These are phyloP conservation scores for Ceriagrion tenellum DNA, from an alignment of 2,888 invertebrate genomes.

Conservation along the genomic window DNA sequence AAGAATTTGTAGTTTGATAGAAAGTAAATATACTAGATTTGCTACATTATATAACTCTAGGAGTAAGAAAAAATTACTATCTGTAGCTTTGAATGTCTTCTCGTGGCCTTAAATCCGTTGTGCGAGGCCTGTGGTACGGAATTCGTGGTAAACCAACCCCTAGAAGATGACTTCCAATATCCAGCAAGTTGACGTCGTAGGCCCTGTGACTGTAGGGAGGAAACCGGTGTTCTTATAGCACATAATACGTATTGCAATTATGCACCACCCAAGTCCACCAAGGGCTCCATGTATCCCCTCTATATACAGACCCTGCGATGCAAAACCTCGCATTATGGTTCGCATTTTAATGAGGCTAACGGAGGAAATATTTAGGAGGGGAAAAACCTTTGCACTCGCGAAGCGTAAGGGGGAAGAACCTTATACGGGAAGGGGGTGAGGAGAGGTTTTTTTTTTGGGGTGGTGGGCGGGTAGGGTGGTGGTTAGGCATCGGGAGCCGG, in stretches of 20 bases:
- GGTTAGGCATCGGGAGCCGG: background rate
- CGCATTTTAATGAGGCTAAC: slow-evolving; percentile 4
- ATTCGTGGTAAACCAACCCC: too few relatives aligned
- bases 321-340: background rate
- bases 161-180: too few relatives aligned
- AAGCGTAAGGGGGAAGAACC: background rate
- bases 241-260: background rate
- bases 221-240: background rate
- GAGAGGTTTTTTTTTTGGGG: background rate
- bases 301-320: background rate
- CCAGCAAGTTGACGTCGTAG: too few relatives aligned
- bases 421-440: background rate
- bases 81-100: too few relatives aligned
- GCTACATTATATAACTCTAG: too few relatives aligned
- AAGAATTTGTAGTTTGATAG: too few relatives aligned
- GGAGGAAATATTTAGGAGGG: background rate
- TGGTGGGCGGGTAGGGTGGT: background rate
- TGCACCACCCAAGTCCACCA: background rate
- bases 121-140: too few relatives aligned
- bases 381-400: background rate
- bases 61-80: too few relatives aligned
- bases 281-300: background rate
- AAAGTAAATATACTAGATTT: too few relatives aligned
- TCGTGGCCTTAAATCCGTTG: too few relatives aligned
- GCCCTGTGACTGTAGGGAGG: background rate